phyloP scores from a whole-genome alignment of 2,888 invertebrate genomes.

The Drosophila ustulata region DNA sequence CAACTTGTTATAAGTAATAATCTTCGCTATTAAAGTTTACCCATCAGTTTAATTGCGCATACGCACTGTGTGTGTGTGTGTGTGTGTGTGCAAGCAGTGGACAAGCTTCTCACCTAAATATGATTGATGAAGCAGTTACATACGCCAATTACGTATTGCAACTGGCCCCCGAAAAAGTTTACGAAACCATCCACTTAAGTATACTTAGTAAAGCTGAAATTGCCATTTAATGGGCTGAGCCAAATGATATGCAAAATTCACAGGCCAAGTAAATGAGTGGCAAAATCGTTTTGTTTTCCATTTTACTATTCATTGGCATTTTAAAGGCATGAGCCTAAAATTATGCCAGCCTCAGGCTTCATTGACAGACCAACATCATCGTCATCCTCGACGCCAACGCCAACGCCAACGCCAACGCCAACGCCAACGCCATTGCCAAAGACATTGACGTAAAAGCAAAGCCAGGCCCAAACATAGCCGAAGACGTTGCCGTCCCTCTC shows the following conservation, averaged over 20 bases:
- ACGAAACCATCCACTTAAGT: slow-evolving; percentile 3
- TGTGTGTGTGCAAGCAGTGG: slow-evolving; percentile 20
- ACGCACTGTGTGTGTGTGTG: slow-evolving; percentile 29
- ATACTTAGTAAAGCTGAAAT: slow-evolving; percentile 7
- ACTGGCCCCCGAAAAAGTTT: slow-evolving; percentile 1
- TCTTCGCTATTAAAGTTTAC: slow-evolving; percentile 33
- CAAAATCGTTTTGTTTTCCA: slow-evolving; percentile 50
- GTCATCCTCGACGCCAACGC: slow-evolving; percentile 9
- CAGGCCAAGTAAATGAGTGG: slow-evolving; percentile 58
- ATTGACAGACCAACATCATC: slow-evolving; percentile 42
- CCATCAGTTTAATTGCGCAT: slow-evolving; percentile 40
- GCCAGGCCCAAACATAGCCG: neutral
- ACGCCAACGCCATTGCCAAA: slow-evolving; percentile 6
- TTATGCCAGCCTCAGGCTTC: slow-evolving; percentile 45
- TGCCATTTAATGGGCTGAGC: slow-evolving; percentile 13
- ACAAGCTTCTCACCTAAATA: slow-evolving; percentile 28
- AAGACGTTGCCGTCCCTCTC: slow-evolving; percentile 34
- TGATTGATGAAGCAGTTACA: slow-evolving; percentile 57
- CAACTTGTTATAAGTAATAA: slow-evolving; percentile 32
- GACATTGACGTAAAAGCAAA: slow-evolving; percentile 20
- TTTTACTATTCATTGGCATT: slow-evolving; percentile 50
- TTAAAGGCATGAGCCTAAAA: slow-evolving; percentile 38
- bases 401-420: slow-evolving; percentile 6
- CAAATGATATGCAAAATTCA: slow-evolving; percentile 65
- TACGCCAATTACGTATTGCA: slow-evolving; percentile 16